phyloP scores from a whole-genome alignment of 2,113 vertebrate genomes.

The Eclectus roratus region DNA sequence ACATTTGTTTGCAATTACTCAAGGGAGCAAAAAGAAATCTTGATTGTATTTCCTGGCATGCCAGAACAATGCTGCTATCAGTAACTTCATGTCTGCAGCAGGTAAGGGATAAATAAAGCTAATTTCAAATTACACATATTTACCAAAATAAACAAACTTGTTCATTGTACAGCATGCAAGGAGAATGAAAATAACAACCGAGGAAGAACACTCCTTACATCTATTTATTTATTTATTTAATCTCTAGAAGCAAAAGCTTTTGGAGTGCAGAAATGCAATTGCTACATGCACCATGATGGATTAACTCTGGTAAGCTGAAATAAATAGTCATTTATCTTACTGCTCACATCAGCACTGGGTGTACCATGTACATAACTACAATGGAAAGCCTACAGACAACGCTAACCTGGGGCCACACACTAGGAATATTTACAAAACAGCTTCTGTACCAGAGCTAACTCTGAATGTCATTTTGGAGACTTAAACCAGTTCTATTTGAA shows the following conservation, averaged over 20 bases:
- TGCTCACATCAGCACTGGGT: background rate
- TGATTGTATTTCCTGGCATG: background rate
- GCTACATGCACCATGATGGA: slow-evolving; percentile 66
- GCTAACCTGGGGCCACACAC: slow-evolving; percentile 8
- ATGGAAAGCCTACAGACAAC: slow-evolving; percentile 38
- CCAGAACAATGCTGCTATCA: slow-evolving; percentile 25
- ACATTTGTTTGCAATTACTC: slow-evolving; percentile 58
- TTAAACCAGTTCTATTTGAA: background rate
- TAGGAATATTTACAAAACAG: background rate
- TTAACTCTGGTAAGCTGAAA: slow-evolving; percentile 57
- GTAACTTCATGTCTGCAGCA: slow-evolving; percentile 41
- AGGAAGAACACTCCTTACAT: slow-evolving; percentile 26
- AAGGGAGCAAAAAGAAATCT: slow-evolving; percentile 53
- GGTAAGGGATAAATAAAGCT: slow-evolving; percentile 58
- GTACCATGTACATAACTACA: background rate
- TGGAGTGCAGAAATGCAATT: slow-evolving; percentile 47
- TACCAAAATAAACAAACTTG: slow-evolving; percentile 62
- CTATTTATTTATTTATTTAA: slow-evolving; percentile 67
- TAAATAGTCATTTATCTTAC: slow-evolving; percentile 72
- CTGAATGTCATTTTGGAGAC: background rate
- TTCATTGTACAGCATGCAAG: slow-evolving; percentile 3
- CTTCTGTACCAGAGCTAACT: background rate
- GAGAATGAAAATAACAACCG: background rate
- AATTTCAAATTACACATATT: slow-evolving; percentile 64
- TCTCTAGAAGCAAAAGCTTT: slow-evolving; percentile 59